Evolutionary conservation across 2,888 invertebrate genomes (phyloP).

Genomic region (Callyntrura guangdongensis): DNA sequence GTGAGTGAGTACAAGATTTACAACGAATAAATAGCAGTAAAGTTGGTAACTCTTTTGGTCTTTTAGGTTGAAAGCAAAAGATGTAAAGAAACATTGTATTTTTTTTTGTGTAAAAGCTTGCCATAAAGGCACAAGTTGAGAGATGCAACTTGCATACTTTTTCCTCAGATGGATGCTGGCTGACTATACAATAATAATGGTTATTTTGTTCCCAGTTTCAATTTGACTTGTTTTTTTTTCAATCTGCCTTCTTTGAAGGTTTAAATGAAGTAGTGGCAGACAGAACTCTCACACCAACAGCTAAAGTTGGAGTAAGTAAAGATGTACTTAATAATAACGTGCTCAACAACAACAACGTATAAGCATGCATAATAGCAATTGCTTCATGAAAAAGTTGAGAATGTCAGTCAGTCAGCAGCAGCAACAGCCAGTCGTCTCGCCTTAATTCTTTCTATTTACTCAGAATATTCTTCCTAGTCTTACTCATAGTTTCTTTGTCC

Average conservation of each 20-base stretch:
- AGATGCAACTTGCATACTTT: neutral
- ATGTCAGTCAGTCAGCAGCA: slow-evolving; percentile 2
- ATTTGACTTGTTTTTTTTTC: slow-evolving; percentile 61
- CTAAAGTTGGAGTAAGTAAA: neutral
- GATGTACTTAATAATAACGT: slow-evolving; percentile 12
- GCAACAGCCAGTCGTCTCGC: slow-evolving; percentile 22
- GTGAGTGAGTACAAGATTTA: neutral
- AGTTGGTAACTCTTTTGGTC: too few species aligned
- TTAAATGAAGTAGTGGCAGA: slow-evolving; percentile 24
- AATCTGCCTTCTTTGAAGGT: slow-evolving; percentile 51
- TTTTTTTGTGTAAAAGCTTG: neutral
- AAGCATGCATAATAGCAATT: slow-evolving; percentile 10
- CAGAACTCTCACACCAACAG: neutral
- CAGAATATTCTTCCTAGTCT: slow-evolving; percentile 36
- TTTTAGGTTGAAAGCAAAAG: neutral
- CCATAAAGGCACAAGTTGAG: neutral
- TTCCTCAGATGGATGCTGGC: neutral
- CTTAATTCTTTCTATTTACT: slow-evolving; percentile 49
- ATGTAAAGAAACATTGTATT: neutral
- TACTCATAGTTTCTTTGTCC: slow-evolving; percentile 38
- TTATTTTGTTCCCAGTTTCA: slow-evolving; percentile 57
- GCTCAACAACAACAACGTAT: slow-evolving; percentile 5
- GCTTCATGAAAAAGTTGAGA: slow-evolving; percentile 11
- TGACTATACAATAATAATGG: slow-evolving; percentile 37
- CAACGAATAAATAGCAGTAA: neutral